These are phyloP conservation scores for Odontamblyopus lacepedii DNA, from an alignment of 2,797 vertebrate species.

Conservation along the genomic window DNA sequence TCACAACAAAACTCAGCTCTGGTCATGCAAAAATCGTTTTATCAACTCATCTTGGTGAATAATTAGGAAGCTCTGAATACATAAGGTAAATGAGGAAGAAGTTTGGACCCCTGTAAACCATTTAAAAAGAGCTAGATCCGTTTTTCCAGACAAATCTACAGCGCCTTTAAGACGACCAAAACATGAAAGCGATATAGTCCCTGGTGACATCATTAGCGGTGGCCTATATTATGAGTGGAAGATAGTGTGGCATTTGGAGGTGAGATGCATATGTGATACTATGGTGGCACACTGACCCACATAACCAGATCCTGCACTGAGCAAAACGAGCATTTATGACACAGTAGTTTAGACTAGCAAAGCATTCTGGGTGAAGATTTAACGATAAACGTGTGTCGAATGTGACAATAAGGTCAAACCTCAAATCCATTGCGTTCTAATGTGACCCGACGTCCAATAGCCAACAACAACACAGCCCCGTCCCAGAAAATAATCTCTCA, in stretches of 20 bases:
- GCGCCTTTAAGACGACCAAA: background rate
- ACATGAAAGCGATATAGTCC: background rate
- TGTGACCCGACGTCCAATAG: too few relatives aligned
- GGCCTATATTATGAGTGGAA: slow-evolving; percentile 9
- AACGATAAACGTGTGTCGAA: slow-evolving; percentile 7
- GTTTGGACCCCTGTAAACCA: too few relatives aligned
- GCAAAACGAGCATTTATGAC: slow-evolving; percentile 32
- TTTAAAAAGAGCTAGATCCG: too few relatives aligned
- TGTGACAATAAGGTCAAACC: slow-evolving; percentile 1
- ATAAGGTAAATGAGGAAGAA: too few relatives aligned
- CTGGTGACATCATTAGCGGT: slow-evolving; percentile 15
- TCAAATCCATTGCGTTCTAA: slow-evolving; percentile 8
- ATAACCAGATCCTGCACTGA: slow-evolving; percentile 31
- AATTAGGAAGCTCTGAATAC: too few relatives aligned
- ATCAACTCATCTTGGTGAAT: too few relatives aligned
- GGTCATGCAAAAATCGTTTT: too few relatives aligned
- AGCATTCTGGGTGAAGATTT: slow-evolving; percentile 16
- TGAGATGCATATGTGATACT: slow-evolving; percentile 39
- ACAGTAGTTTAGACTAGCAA: slow-evolving; percentile 8
- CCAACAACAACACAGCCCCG: too few relatives aligned
- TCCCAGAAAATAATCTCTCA: too few relatives aligned
- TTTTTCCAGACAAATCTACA: too few relatives aligned
- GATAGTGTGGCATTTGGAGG: background rate
- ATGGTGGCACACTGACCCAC: slow-evolving; percentile 66
- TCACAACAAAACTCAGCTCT: too few relatives aligned